A percentile compares a stretch with the other conserved stretches of the same genome.
These are phyloP conservation scores for Cordilura impudica DNA, from an alignment of 2,888 invertebrate species.

Conservation along the genomic window DNA sequence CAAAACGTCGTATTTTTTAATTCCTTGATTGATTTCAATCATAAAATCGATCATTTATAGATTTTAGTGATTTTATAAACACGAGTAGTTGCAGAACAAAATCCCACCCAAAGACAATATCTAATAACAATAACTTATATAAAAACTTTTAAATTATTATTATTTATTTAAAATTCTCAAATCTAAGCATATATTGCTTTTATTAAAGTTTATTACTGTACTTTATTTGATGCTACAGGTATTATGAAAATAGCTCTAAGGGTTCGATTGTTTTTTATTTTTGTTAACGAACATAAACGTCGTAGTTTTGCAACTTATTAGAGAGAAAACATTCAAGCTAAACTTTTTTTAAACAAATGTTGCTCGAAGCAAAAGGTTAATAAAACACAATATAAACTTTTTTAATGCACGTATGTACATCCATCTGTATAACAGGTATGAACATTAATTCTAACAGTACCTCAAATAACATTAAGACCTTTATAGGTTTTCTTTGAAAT, in stretches of 20 bases:
- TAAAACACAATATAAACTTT: slow-evolving; percentile 58
- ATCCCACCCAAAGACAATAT: too few species aligned
- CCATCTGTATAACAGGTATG: slow-evolving; percentile 44
- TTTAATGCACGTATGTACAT: slow-evolving; percentile 18
- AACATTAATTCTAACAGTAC: too few species aligned
- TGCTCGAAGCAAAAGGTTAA: slow-evolving; percentile 60
- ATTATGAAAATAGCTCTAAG: slow-evolving; percentile 37
- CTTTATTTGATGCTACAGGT: neutral
- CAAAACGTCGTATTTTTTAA: too few species aligned
- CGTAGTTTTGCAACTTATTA: slow-evolving; percentile 44
- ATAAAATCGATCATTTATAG: too few species aligned
- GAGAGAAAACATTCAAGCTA: slow-evolving; percentile 21
- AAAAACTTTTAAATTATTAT: too few species aligned
- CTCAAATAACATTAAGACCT: too few species aligned
- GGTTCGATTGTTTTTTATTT: slow-evolving; percentile 11
- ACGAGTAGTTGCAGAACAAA: too few species aligned
- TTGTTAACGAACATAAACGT: slow-evolving; percentile 32
- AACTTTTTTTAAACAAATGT: slow-evolving; percentile 47
- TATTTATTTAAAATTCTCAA: neutral
- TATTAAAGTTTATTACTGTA: neutral
- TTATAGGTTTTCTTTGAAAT: too few species aligned
- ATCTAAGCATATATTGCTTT: neutral
- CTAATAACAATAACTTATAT: too few species aligned
- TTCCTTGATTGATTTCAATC: too few species aligned
- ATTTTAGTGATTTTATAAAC: too few species aligned